Evolutionary conservation across 1,140 invertebrate species (phyloP), one percentile per base, ranked within the genome.

Genomic region (Lasioglossum albipes): DNA sequence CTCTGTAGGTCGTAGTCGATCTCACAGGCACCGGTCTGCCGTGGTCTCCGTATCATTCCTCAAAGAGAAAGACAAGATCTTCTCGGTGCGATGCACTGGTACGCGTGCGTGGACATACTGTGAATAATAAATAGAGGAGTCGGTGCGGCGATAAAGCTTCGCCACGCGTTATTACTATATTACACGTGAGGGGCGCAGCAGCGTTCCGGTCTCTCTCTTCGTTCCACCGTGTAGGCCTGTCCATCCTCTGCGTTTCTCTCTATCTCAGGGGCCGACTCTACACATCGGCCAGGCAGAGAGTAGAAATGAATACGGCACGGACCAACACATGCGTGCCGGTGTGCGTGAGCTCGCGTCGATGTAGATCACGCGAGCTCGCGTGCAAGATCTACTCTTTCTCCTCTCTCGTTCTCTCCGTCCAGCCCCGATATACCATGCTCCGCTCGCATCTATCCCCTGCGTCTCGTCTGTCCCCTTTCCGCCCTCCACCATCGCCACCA

Each of bases 331-430:
- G 57, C 10, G 41, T 31, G 20, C 62, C 20, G 22, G 59, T 61
- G 65, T 76, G 70, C 67, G 68, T 73, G 84, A 75, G 75, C 81
- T 69, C 75, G 74, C 59, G 79, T 79, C 62, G 65, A 79, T 83
- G 86, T 71, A 59, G 85, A 90, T 89, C 91, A 91, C 90, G 91
- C 91, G 87, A 91, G 75, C 72, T 91, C 83, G 91, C 91, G 91
- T 91, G 91, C 87, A 76, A 78, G 70, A 78, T 82, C 83, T 73
- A 88, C 82, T 81, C 72, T 62, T 49, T 64, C 31, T 49, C 77
- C 41, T 52, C 49, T 52, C 49, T 45, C 67, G n/a, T 27, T 76
- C 57, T 12, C 27, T 41, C 69, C 64, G 20, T 22, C 69, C 66
- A 45, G 41, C 64, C 65, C 22, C 80, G 49, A 67, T 59, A 18